Evolutionary conservation across 2,888 invertebrate species (phyloP), one percentile per base, ranked within the genome.

Genomic region (Hyles lineata): DNA sequence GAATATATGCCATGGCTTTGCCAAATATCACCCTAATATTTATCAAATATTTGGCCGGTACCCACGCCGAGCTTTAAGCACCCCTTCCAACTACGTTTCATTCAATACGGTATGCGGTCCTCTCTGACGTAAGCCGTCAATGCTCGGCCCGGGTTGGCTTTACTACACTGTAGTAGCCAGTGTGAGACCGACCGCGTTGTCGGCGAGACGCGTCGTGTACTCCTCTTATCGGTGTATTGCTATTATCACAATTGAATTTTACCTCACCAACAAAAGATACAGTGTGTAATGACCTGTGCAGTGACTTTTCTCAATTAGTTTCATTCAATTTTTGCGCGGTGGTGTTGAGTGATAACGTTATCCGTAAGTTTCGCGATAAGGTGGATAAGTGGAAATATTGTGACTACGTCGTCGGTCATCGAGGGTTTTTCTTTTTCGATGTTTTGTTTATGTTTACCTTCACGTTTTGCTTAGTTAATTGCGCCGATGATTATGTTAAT

Each of bases 61-160:
- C 50, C 67, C 43, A 8, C 23, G 67, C 23, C 67, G 67, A 67
- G 67, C 67, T 67, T 72, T 67, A 74, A 76, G 75, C 74, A 73
- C 72, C 79, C 83, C 76, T 78, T 79, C 78, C 79, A 79, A 76
- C 77, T 82, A 76, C 78, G 80, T 85, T 91, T 89, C 92, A 92
- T 92, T 93, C 91, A 93, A 91, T 89, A 87, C 84, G 76, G 77
- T 80, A 84, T 84, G 79, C 87, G 83, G 87, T 86, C 86, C 85
- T 79, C 80, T 87, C 86, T 92, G 92, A 92, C 91, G 92, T 92
- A 88, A 88, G 88, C 87, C 86, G 84, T 87, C 88, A 91, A 90
- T 89, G 91, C 87, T 85, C 80, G 80, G 80, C 82, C 86, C 82
- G 85, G 87, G 85, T 80, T 83, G 83, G 82, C 85, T 84, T 84